Conservation (phyloP, 2,888 invertebrate species). For the Eustalomyia histrio region DNA sequence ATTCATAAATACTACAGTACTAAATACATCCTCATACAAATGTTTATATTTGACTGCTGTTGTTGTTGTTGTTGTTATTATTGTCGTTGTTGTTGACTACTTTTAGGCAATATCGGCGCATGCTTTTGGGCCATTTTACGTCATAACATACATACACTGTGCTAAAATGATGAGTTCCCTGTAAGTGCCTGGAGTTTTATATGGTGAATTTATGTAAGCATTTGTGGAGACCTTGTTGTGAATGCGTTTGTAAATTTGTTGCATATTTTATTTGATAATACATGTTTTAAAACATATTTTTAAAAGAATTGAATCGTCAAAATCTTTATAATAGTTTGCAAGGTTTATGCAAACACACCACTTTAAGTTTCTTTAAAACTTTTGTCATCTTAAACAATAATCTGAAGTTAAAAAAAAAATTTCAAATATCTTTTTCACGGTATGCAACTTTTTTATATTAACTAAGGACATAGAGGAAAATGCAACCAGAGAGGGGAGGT, state of each 20-base stretch:
- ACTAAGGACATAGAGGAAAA: too few species aligned
- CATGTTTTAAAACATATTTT: background rate
- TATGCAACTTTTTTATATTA: too few species aligned
- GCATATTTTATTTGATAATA: background rate
- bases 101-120: slow-evolving; percentile 22
- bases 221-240: background rate
- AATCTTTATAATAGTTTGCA: too few species aligned
- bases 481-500: too few species aligned
- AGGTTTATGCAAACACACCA: too few species aligned
- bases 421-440: too few species aligned
- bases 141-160: slow-evolving; percentile 34
- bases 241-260: slow-evolving; percentile 16
- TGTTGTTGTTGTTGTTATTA: slow-evolving; percentile 3
- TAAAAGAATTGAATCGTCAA: slow-evolving; percentile 6
- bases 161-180: slow-evolving; percentile 34
- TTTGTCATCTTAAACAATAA: too few species aligned
- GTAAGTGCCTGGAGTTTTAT: background rate
- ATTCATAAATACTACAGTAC: background rate
- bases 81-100: slow-evolving; percentile 26
- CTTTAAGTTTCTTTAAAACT: too few species aligned
- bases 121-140: slow-evolving; percentile 56
- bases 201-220: background rate
- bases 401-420: too few species aligned
- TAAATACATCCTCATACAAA: slow-evolving; percentile 15
- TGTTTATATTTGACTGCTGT: slow-evolving; percentile 27